phyloP scores from a whole-genome alignment of 2,797 vertebrate species.

The Sebastes itinus region DNA sequence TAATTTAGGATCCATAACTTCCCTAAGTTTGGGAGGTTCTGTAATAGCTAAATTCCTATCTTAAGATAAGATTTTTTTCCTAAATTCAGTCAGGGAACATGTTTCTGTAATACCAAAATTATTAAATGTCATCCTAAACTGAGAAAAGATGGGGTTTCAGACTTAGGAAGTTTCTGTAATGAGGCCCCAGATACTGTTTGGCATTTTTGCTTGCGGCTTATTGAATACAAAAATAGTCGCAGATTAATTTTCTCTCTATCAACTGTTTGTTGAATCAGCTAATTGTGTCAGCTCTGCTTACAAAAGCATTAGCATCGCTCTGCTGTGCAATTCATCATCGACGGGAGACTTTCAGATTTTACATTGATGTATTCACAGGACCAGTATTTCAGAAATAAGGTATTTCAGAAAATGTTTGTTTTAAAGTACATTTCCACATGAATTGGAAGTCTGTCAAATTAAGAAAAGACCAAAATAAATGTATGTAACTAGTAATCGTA shows the following conservation, averaged over 20 bases:
- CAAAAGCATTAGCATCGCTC: not conserved
- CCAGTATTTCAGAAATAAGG: not conserved
- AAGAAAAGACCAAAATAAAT: not conserved
- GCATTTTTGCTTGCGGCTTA: not conserved
- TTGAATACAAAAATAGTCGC: not conserved
- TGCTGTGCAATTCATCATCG: not conserved
- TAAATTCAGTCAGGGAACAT: not conserved
- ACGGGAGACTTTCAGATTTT: not conserved
- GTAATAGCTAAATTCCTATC: not conserved
- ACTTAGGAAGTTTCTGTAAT: not conserved
- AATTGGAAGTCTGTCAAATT: not conserved
- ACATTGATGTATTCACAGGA: not conserved
- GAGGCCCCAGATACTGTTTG: not conserved
- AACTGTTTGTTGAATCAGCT: not conserved
- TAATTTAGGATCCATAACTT: no score
- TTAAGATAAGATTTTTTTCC: not conserved
- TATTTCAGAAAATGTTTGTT: not conserved
- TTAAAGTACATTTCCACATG: not conserved
- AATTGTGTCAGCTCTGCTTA: not conserved
- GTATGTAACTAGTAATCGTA: not conserved
- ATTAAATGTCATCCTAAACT: not conserved
- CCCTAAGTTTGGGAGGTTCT: not conserved
- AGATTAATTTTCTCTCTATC: not conserved
- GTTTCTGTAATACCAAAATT: not conserved
- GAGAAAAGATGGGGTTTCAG: not conserved